Base-by-base conservation (phyloP, 2,113 vertebrate species). In the Saguinus imperator region DNA sequence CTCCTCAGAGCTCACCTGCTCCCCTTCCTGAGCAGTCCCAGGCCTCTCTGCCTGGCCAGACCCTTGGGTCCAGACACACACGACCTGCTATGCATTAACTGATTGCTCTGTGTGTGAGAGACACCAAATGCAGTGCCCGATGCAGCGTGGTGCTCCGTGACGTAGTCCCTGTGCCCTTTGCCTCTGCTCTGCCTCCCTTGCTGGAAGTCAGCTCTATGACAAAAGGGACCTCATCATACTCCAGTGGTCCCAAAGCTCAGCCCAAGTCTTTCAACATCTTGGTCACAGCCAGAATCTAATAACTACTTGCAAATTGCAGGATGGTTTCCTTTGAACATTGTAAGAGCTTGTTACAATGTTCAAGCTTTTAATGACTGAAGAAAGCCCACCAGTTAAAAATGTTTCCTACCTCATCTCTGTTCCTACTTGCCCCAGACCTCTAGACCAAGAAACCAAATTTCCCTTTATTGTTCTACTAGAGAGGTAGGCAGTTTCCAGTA, bases 311-410 rank as follows among this genome's bases (percentile, higher is more conserved):
- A 93, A 94, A 96, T 21, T 70, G 72, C 64, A 96, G 48, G 29
- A 57, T 29, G 55, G 70, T 45, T 96, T 84, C 91, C 27, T 87
- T 96, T 5, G 43, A 70, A 92, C 7, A 6, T 35, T 20, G 82
- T 85, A 72, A 96, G 37, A 50, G 1, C 89, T 73, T 94, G 87
- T 76, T 96, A 48, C 45, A 48, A 48, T 48, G 45, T 48, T 48
- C 45, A 48, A 48, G 45, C 40, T 37, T 90, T 77, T 96, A 95
- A 93, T 75, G 64, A 91, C 87, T 20, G 50, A 87, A 86, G 58
- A 13, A 92, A 94, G 94, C 52, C 94, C 64, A 92, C 77, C 68
- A 0, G 17, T 76, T 72, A 91, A 96, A 91, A 93, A 96, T 52
- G 4, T 92, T 94, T 97, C 52, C 57, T 57, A 82, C 86, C 17